Evolutionary conservation across 2,888 invertebrate species (phyloP), one percentile per base, ranked within the genome.

Genomic region (Protophormia terraenovae): DNA sequence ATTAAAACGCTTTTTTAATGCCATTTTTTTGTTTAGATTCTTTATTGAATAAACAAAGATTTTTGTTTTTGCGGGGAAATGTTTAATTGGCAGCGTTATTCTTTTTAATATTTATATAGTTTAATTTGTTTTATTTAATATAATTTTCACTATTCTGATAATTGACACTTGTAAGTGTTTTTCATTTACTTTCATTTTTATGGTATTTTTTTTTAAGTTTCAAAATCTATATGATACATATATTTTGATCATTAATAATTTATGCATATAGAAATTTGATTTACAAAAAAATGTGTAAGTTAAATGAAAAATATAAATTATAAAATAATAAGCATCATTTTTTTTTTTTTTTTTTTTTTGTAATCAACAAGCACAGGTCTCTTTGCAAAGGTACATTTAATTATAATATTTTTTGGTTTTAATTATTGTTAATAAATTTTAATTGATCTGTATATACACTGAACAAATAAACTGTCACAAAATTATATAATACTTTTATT

Each of bases 341-440:
- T n/a, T n/a, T n/a, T n/a, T n/a, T n/a, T n/a, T n/a, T n/a, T n/a
- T n/a, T n/a, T n/a, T n/a, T n/a, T n/a, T n/a, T n/a, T n/a, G n/a
- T n/a, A n/a, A 66, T 73, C 77, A 87, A 87, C 78, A 87, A 87
- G 87, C 87, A 73, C 86, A 87, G 87, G 87, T 87, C 86, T 82
- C 87, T 86, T 86, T 80, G 83, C 69, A 75, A 86, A 87, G 87
- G 87, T 87, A 87, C 87, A 81, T 82, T n/a, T n/a, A 84, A 84
- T 69, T 72, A 80, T 72, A 41, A 60, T 55, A 38, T 14, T 53
- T 19, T 32, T 24, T 69, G 3, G 16, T 19, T 50, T 67, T 24
- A 3, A 22, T 62, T 41, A 50, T 69, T 71, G 82, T 71, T 64
- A 62, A 78, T 53, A 35, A 53, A 4, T 69, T 16, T 47, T 16